Evolutionary conservation across 2,797 vertebrate species (phyloP), one percentile per base, ranked within the genome.

Genomic region (Prunella strophiata): DNA sequence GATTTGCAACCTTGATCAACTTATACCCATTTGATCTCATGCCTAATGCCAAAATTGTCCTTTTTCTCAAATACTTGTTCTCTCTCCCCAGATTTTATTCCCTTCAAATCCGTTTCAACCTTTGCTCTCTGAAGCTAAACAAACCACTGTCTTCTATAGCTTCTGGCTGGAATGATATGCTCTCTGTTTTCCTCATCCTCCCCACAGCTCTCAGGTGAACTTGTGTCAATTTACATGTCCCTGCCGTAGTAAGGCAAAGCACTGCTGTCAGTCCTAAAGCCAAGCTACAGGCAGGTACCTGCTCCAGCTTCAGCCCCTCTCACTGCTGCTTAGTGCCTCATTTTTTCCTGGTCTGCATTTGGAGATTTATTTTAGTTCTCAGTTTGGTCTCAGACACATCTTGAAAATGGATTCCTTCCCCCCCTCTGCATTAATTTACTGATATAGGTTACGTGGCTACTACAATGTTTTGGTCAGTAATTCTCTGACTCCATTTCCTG

Each of bases 251-350:
- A 42, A 89, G 32, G 50, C 57, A 70, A 81, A 87, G 42, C 52
- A 43, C 11, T 71, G 51, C 89, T 89, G 32, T 34, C 72, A 52
- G 40, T 77, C 50, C 72, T 16, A 6, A 91, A 83, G 25, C 30
- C 4, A 11, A 43, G 2, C 1, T 9, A 68, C 0, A 1, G 47
- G 25, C 22, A 43, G 0, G 0, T 61, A 57, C 16, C 27, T 36
- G 30, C 63, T 78, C 66, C 47, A 43, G 19, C 26, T 40, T 55
- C 52, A 42, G 36, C 42, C 16, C 20, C 42, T 62, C 8, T 11
- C 48, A 51, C 42, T 68, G 36, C 30, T 40, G 16, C 30, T 54
- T 63, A 3, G 15, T 88, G 34, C 11, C 1, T 0, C 17, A 6
- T 61, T 45, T 86, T 67, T 21, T 54, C 29, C 30, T 27, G 4